Conservation (phyloP, 2,113 vertebrate species). For the Piaya cayana region DNA sequence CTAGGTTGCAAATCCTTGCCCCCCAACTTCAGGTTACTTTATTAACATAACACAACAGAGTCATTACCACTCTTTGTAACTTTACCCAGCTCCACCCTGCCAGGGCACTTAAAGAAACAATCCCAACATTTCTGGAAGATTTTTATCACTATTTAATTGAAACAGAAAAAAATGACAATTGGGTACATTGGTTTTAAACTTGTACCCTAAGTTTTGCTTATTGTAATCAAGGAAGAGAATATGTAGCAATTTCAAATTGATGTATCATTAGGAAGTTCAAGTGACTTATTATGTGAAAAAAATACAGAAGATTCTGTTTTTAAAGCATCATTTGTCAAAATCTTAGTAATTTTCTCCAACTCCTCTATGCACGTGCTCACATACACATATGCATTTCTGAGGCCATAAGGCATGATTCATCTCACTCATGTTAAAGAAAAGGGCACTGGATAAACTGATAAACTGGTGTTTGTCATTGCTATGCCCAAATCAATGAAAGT, state of each 20-base stretch:
- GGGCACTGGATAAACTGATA: neutral
- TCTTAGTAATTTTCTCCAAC: neutral
- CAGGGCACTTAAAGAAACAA: too few species aligned
- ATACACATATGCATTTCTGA: neutral
- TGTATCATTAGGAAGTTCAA: neutral
- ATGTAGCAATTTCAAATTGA: neutral
- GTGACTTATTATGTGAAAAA: neutral
- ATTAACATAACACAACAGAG: too few species aligned
- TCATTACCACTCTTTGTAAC: too few species aligned
- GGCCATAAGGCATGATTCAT: neutral
- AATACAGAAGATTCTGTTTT: neutral
- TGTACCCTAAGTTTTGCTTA: neutral
- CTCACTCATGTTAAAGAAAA: neutral
- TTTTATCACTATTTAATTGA: neutral
- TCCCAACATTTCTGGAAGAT: too few species aligned
- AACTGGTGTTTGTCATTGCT: neutral
- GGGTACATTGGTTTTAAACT: neutral
- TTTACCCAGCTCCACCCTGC: too few species aligned
- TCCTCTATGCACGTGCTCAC: rapidly evolving
- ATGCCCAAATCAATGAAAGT: neutral
- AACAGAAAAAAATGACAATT: neutral
- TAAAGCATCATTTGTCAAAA: neutral
- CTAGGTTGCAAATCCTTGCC: too few species aligned
- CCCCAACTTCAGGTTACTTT: too few species aligned
- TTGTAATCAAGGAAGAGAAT: neutral